Conservation (phyloP, 2,113 vertebrate species). For the Anseranas semipalmata region DNA sequence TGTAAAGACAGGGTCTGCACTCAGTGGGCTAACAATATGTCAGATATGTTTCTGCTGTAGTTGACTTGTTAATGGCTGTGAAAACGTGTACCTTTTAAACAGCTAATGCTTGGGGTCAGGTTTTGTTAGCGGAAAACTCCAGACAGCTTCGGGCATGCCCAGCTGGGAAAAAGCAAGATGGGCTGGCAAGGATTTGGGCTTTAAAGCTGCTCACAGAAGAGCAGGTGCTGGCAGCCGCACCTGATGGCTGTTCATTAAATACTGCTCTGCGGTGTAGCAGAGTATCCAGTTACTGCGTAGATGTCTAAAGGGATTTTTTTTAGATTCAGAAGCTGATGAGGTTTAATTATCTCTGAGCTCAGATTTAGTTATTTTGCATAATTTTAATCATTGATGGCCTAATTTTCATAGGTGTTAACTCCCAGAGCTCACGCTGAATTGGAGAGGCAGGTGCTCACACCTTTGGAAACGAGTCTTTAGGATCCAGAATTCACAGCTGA, state of each 20-base stretch:
- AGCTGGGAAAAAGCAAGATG: neutral
- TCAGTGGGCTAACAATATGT: neutral
- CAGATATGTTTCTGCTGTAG: neutral
- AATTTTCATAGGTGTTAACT: slow-evolving; percentile 34
- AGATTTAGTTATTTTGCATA: slow-evolving; percentile 55
- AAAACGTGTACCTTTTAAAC: neutral
- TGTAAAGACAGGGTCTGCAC: neutral
- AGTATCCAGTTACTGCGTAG: neutral
- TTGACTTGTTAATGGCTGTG: neutral
- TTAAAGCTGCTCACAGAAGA: neutral
- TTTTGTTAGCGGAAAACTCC: neutral
- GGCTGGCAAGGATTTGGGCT: neutral
- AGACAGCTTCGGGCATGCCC: neutral
- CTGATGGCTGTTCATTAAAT: neutral
- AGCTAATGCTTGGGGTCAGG: neutral
- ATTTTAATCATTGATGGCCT: slow-evolving; percentile 47
- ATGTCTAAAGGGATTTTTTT: neutral
- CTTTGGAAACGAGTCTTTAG: slow-evolving; percentile 12
- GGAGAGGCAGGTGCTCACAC: slow-evolving; percentile 4
- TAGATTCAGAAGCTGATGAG: neutral
- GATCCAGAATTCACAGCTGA: neutral
- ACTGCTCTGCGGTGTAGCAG: neutral
- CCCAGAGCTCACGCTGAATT: neutral
- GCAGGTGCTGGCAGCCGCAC: accelerated
- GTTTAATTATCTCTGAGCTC: slow-evolving; percentile 44